Percentiles rank a stretch among this genome's conserved stretches.
phyloP scores from a whole-genome alignment of 2,888 invertebrate genomes.

The Ditula angustiorana region DNA sequence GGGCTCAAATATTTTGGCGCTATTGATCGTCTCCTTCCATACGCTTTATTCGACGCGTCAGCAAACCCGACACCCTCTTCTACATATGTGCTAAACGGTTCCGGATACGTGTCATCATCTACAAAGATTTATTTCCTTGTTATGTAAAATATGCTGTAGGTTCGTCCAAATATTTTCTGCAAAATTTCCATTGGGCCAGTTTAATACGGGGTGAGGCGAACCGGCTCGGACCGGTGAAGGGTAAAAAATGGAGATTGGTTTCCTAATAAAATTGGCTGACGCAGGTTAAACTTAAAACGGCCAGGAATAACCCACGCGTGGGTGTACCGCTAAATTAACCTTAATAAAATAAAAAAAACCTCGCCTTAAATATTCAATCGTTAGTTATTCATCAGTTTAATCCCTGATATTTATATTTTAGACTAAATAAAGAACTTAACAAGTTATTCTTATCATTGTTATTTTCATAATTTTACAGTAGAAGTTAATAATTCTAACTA shows the following conservation, averaged over 20 bases:
- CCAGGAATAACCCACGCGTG: conserved; percentile 9
- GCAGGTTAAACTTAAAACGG: conserved; percentile 35
- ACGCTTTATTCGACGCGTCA: conserved; percentile 78
- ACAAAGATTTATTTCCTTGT: conserved; percentile 61
- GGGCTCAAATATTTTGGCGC: conserved; percentile 65
- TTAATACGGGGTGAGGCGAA: conserved; percentile 41
- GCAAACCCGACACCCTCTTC: conserved; percentile 66
- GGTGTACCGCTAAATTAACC: background rate
- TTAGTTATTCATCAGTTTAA: too few relatives aligned
- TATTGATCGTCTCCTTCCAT: conserved; percentile 78
- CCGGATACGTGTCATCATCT: conserved; percentile 60
- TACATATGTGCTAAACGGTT: conserved; percentile 75
- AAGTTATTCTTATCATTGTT: too few relatives aligned
- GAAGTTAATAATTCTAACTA: too few relatives aligned
- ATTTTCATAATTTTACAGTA: too few relatives aligned
- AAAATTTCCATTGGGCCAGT: conserved; percentile 37
- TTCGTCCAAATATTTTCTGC: conserved; percentile 40
- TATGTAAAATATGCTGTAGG: conserved; percentile 40
- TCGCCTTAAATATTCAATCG: too few relatives aligned
- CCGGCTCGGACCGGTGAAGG: conserved; percentile 35
- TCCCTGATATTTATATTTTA: too few relatives aligned
- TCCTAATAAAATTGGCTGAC: conserved; percentile 44
- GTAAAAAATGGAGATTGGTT: conserved; percentile 49
- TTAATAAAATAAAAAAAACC: background rate
- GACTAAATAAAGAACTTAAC: too few relatives aligned